Evolutionary conservation across 2,888 invertebrate species (phyloP), one percentile per base, ranked within the genome.

Genomic region (Prosopocoilus inquinatus): DNA sequence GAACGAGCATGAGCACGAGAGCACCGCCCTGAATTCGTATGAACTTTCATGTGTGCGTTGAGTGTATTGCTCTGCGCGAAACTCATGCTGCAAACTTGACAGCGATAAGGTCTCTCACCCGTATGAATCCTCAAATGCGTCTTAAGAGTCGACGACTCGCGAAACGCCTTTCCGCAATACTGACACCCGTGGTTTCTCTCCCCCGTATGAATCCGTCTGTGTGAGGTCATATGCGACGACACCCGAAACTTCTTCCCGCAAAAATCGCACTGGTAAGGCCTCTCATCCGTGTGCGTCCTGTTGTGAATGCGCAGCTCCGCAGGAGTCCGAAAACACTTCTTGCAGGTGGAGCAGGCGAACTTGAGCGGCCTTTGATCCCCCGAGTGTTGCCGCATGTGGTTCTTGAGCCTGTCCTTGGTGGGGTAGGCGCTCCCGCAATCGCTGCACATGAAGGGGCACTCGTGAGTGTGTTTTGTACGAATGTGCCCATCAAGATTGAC

Each of bases 361-460:
- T 61, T 63, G 20, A 66, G 55, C 5, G 64, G 64, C 41, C 52
- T 63, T 49, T 64, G 67, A 53, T 71, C 69, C 2, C 71, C 71
- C 15, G 69, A 68, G 55, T 71, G 71, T 13, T 64, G 64, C 33
- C 70, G 60, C 4, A 57, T 58, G 45, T 71, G 71, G 38, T 63
- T 66, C 53, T 70, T 66, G 9, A 71, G 57, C 48, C 69, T 66
- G 39, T 64, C 65, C 56, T 65, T 64, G 2, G 66, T 66, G 0
- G 68, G 64, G 56, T 58, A 70, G 0, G 67, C 62, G 45, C 66
- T 61, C 2, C 67, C 67, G 57, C 71, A 71, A 16, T 64, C 61
- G 47, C 61, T 67, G 49, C 71, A 71, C 62, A 67, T 66, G 45
- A 65, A 70, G n/a, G 70, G 70, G 44, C 68, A 66, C 52, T 70